Base-by-base conservation (phyloP, 2,113 vertebrate species). In the Ciconia maguari region DNA sequence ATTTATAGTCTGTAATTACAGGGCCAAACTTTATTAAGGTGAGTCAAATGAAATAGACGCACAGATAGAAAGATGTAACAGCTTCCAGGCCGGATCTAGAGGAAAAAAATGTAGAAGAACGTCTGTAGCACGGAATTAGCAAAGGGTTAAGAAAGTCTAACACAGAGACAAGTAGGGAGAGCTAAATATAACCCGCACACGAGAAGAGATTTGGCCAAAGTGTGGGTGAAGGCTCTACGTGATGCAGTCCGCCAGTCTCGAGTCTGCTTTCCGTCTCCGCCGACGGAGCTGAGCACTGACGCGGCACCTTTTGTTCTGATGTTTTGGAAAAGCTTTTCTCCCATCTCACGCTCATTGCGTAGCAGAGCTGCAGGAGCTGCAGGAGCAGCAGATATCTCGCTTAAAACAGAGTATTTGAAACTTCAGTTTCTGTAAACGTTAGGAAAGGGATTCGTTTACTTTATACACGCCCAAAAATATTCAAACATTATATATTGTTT, bases 331-430 rank as follows among this genome's bases (percentile, higher is more conserved):
- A 65, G 46, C 68, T 80, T 16, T 48, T 20, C 65, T 77, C 20
- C 19, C 4, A 0, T 48, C 29, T 27, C 4, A 0, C 9, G 5
- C 27, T 26, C 3, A 2, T 6, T 27, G 41, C 4, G 4, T 3
- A 9, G n/a, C 58, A 9, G 76, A 9, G 30, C n/a, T n/a, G n/a
- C n/a, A n/a, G 55, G 48, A 55, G 77, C 29, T 34, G 60, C 60
- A 22, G 62, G 9, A 65, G n/a, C 65, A 26, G 61, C 66, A 24
- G 32, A 7, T 11, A 3, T 3, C 44, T 38, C 20, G 13, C 48
- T n/a, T 48, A 24, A 78, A 36, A 4, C 26, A 8, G 20, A 32
- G 16, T 14, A 2, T 9, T 81, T n/a, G 8, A 17, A 26, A 18
- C 52, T 48, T 48, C 11, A 8, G 48, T 69, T 83, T 38, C 55